phyloP scores from a whole-genome alignment of 2,113 vertebrate species.

The Mus musculus region DNA sequence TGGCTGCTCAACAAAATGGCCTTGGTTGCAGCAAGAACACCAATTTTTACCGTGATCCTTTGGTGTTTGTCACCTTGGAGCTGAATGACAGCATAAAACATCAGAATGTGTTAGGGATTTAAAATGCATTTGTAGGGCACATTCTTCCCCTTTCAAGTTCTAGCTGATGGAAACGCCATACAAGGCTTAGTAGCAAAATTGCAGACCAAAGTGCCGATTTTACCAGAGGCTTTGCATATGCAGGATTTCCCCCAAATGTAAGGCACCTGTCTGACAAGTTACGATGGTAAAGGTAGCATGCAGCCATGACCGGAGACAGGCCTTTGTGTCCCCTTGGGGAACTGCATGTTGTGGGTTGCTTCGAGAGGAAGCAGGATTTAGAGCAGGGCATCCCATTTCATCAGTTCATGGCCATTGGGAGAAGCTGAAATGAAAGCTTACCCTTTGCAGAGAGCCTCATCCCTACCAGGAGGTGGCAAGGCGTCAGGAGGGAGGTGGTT shows the following conservation, averaged over 20 bases:
- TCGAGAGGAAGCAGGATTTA: not conserved
- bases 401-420: not conserved
- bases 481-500: not conserved
- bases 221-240: not conserved
- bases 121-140: not conserved
- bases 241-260: not conserved
- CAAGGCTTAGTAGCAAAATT: not conserved
- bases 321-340: not conserved
- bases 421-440: not conserved
- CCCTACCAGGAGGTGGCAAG: not conserved
- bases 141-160: not conserved
- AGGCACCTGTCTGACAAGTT: constrained; percentile 22
- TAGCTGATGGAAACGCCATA: not conserved
- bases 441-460: too few relatives aligned
- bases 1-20: not conserved
- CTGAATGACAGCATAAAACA: not conserved
- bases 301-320: not conserved
- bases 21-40: not conserved
- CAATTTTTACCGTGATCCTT: not conserved
- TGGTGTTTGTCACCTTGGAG: not conserved
- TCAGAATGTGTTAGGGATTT: not conserved
- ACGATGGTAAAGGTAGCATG: not conserved
- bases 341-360: not conserved
- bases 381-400: not conserved
- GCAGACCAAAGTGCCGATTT: not conserved